These are phyloP conservation scores for Melinaea menophilus DNA, from an alignment of 2,888 invertebrate species.

Conservation along the genomic window DNA sequence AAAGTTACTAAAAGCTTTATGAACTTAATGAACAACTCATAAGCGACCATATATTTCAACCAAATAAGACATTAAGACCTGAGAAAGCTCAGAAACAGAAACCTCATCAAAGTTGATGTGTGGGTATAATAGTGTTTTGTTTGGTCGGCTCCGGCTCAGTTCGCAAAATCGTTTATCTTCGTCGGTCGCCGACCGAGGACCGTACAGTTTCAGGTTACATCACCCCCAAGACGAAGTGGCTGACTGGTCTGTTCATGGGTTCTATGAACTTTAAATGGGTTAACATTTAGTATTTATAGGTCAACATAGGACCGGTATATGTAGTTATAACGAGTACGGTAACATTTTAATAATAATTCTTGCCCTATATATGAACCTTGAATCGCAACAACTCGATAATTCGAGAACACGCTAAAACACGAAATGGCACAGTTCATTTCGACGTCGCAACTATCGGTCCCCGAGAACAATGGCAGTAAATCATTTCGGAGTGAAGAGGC, in stretches of 20 bases:
- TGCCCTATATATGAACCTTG: too few species aligned
- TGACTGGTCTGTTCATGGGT: slow-evolving; percentile 17
- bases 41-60: background rate
- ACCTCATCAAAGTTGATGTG: slow-evolving; percentile 7
- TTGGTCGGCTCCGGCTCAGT: slow-evolving; percentile 20
- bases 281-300: background rate
- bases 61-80: background rate
- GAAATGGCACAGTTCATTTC: slow-evolving; percentile 14
- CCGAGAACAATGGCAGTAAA: slow-evolving; percentile 26
- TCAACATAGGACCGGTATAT: too few species aligned
- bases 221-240: slow-evolving; percentile 9
- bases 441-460: slow-evolving; percentile 17
- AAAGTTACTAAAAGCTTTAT: too few species aligned
- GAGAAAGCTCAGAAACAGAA: background rate
- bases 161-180: slow-evolving; percentile 20
- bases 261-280: slow-evolving; percentile 7
- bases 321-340: background rate
- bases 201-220: slow-evolving; percentile 26
- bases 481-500: slow-evolving; percentile 24
- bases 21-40: too few species aligned
- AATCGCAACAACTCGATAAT: background rate
- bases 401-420: background rate
- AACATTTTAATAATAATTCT: background rate
- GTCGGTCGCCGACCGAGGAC: slow-evolving; percentile 19
- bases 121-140: slow-evolving; percentile 21